A percentile compares a stretch with the other conserved stretches of the same genome.
phyloP scores from a whole-genome alignment of 2,888 invertebrate genomes.

The Doris montereyensis region DNA sequence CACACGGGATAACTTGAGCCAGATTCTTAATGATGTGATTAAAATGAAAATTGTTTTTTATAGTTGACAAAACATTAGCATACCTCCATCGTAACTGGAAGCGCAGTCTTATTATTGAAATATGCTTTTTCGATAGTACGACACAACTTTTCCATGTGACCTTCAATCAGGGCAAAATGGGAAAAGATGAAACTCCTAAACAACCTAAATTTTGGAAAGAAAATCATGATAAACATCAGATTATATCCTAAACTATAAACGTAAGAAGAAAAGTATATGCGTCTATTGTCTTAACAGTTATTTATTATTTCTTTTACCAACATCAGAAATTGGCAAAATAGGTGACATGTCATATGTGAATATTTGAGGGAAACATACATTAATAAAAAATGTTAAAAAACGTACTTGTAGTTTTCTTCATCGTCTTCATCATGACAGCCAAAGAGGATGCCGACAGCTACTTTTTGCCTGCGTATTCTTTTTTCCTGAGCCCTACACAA shows the following conservation, averaged over 20 bases:
- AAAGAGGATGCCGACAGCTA: slow-evolving; percentile 81
- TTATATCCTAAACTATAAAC: too few relatives aligned
- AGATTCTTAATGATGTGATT: too few relatives aligned
- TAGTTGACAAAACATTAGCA: too few relatives aligned
- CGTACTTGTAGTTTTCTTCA: slow-evolving; percentile 55
- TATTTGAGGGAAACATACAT: too few relatives aligned
- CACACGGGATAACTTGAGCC: too few relatives aligned
- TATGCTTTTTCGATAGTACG: slow-evolving; percentile 81
- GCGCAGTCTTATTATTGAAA: slow-evolving; percentile 73
- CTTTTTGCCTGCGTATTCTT: slow-evolving; percentile 70
- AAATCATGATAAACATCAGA: too few relatives aligned
- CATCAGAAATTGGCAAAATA: too few relatives aligned
- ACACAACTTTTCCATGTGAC: slow-evolving; percentile 75
- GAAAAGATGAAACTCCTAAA: slow-evolving; percentile 85
- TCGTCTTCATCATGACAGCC: slow-evolving; percentile 62
- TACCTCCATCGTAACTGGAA: slow-evolving; percentile 76
- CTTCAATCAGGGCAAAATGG: slow-evolving; percentile 78
- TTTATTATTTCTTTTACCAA: too few relatives aligned
- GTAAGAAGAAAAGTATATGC: too few relatives aligned
- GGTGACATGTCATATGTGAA: too few relatives aligned
- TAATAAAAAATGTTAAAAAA: neutral
- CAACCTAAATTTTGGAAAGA: slow-evolving; percentile 72
- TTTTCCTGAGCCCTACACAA: neutral
- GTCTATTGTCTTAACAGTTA: too few relatives aligned
- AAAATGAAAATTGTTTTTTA: too few relatives aligned